A percentile compares a stretch with the other conserved stretches of the same genome.
phyloP scores from a whole-genome alignment of 2,113 vertebrate species.

The Argyrosomus japonicus region DNA sequence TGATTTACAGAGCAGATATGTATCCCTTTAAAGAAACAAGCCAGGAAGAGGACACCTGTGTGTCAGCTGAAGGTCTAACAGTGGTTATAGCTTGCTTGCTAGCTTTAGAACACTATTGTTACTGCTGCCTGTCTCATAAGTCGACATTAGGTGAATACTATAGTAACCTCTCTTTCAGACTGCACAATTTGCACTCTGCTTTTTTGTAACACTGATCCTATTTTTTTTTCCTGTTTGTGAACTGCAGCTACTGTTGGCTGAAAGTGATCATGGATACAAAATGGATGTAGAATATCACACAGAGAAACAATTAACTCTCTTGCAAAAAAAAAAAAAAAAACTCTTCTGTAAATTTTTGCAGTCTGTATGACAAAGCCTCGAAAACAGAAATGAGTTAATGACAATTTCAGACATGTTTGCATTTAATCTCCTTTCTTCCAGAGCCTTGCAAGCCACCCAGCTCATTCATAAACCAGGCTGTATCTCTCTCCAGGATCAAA shows the following conservation, averaged over 20 bases:
- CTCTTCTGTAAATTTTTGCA: not conserved
- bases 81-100: too few species aligned
- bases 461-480: slow-evolving; percentile 40
- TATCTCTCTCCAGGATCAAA: slow-evolving; percentile 62
- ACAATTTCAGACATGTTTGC: slow-evolving; percentile 23
- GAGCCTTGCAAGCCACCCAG: slow-evolving; percentile 9
- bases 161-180: too few species aligned
- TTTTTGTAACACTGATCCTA: too few species aligned
- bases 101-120: too few species aligned
- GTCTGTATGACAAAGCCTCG: not conserved
- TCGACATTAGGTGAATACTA: too few species aligned
- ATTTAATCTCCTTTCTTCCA: slow-evolving; percentile 20
- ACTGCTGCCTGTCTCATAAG: too few species aligned
- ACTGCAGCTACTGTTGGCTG: not conserved
- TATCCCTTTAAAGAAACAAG: too few species aligned
- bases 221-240: too few species aligned
- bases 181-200: too few species aligned
- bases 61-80: too few species aligned
- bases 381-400: slow-evolving; percentile 7
- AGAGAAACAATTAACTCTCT: not conserved
- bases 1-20: too few species aligned
- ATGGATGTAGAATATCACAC: not conserved
- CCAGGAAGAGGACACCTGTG: too few species aligned
- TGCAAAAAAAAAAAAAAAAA: not conserved
- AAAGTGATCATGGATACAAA: not conserved